Conservation (phyloP, 92 coral and sea anemone genomes). For the Anthopleura xanthogrammica region DNA sequence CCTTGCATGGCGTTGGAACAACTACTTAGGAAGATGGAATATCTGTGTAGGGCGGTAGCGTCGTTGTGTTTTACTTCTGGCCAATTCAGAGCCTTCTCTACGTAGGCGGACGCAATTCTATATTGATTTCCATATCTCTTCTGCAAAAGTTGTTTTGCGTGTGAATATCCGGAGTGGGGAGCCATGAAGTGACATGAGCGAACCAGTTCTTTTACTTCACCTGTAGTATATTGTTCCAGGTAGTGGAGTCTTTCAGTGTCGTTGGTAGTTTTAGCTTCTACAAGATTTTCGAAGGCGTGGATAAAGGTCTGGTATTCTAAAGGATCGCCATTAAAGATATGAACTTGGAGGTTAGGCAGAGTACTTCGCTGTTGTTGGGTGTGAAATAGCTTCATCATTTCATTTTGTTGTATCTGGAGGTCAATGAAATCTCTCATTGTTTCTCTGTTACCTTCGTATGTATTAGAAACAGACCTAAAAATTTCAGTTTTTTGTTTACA, state of each 20-base stretch:
- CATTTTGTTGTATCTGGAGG: conserved; percentile 39
- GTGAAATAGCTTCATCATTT: conserved; percentile 24
- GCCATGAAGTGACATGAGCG: conserved; percentile 32
- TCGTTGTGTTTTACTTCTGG: conserved; percentile 29
- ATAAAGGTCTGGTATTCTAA: conserved; percentile 31
- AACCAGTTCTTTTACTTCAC: conserved; percentile 38
- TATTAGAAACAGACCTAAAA: too few relatives aligned
- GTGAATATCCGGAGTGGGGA: conserved; percentile 20
- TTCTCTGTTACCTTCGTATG: not conserved
- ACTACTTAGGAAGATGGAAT: conserved; percentile 35
- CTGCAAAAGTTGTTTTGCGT: conserved; percentile 38
- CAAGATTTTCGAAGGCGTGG: conserved; percentile 39
- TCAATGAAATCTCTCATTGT: not conserved
- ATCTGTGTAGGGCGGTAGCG: conserved; percentile 28
- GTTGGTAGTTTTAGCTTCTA: conserved; percentile 34
- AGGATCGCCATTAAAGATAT: conserved; percentile 31
- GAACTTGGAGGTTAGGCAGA: conserved; percentile 34
- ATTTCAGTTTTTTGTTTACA: too few relatives aligned
- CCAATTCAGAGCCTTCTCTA: conserved; percentile 42
- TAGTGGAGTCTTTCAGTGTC: conserved; percentile 34
- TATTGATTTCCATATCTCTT: conserved; percentile 41
- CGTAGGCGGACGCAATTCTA: conserved; percentile 40
- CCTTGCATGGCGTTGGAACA: conserved; percentile 50
- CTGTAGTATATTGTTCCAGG: conserved; percentile 39
- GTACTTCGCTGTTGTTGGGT: conserved; percentile 32